phyloP scores from a whole-genome alignment of 2,797 vertebrate species.

The Mallotus villosus region DNA sequence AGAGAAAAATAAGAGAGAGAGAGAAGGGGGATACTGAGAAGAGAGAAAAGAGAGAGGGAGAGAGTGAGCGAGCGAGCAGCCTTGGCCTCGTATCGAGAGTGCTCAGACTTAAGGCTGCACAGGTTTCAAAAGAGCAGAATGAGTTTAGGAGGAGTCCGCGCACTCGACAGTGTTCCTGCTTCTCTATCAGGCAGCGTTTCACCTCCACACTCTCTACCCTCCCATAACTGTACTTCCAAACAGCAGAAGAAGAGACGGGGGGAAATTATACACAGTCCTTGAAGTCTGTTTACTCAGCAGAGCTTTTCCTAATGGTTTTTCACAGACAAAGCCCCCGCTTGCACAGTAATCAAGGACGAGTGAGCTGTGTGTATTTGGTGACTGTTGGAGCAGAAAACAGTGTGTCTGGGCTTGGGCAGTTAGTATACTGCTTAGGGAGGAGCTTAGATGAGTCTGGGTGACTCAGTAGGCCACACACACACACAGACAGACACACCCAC shows the following conservation, averaged over 20 bases:
- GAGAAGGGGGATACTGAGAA: not conserved
- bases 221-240: no score
- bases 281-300: no score
- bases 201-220: conserved; percentile 20
- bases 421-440: conserved; percentile 53
- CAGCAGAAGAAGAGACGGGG: no score
- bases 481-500: conserved; percentile 24
- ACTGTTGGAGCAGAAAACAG: conserved; percentile 47
- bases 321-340: no score
- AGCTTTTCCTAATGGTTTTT: no score
- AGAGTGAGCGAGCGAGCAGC: not conserved
- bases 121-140: conserved; percentile 30
- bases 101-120: conserved; percentile 7
- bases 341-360: no score
- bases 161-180: conserved; percentile 10
- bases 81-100: conserved; percentile 3
- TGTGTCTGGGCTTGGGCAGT: conserved; percentile 30
- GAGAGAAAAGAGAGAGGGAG: not conserved
- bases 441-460: conserved; percentile 48
- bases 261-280: no score
- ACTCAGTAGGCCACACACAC: conserved; percentile 14
- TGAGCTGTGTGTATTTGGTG: conserved; percentile 32
- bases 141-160: conserved; percentile 17
- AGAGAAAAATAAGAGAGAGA: not conserved
- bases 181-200: conserved; percentile 32